phyloP scores from a whole-genome alignment of 2,113 vertebrate species.

The Ranitomeya imitator region DNA sequence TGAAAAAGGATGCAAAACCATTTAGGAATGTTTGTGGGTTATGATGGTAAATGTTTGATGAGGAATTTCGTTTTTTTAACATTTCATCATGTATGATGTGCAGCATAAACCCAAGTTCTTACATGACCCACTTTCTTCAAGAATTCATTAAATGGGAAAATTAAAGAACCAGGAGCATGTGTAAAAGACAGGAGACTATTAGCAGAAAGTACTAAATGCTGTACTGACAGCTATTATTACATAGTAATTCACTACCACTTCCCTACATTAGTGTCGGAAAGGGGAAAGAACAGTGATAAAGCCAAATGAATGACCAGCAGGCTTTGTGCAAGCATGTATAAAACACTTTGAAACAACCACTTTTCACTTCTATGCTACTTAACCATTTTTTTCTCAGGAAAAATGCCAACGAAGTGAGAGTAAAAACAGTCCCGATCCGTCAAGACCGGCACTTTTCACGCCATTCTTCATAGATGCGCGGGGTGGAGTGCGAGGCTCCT shows the following conservation, averaged over 20 bases:
- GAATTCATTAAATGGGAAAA: neutral
- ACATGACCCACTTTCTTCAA: neutral
- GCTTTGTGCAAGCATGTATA: neutral
- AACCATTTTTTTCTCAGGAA: neutral
- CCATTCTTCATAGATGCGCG: too few relatives aligned
- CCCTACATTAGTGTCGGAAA: slow-evolving; percentile 28
- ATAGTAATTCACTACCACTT: neutral
- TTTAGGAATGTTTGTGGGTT: neutral
- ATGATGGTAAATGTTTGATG: neutral
- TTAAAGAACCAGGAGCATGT: neutral
- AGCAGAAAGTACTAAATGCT: neutral
- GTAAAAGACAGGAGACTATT: slow-evolving; percentile 29
- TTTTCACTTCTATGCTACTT: neutral
- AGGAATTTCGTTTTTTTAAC: neutral
- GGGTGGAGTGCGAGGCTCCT: too few relatives aligned
- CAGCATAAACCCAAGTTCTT: neutral
- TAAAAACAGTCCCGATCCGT: too few relatives aligned
- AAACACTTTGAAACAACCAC: neutral
- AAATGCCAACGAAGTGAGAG: neutral
- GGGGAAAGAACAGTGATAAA: neutral
- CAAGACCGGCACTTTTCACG: too few relatives aligned
- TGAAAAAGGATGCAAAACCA: neutral
- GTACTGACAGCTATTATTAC: slow-evolving; percentile 22
- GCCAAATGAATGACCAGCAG: neutral
- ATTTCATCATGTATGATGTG: neutral